Conservation (phyloP, 2,113 vertebrate species). For the Psephotus haematonotus region DNA sequence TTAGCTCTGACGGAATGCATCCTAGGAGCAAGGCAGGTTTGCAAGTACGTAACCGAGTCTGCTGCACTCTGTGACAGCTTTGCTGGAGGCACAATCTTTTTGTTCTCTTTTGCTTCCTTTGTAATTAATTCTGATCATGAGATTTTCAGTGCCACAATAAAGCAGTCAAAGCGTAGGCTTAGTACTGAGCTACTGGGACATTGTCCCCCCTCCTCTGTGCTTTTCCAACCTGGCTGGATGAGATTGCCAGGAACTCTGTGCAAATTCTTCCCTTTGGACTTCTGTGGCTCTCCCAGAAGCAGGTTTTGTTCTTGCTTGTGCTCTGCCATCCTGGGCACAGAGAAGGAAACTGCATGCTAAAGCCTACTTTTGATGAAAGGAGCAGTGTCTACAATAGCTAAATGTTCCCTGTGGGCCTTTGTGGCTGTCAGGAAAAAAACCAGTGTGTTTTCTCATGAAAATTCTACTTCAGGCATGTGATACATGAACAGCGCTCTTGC, state of each 20-base stretch:
- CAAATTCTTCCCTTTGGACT: not conserved
- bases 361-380: not conserved
- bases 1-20: not conserved
- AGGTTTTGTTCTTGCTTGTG: not conserved
- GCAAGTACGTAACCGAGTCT: not conserved
- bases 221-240: not conserved
- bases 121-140: not conserved
- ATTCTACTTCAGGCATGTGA: not conserved
- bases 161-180: not conserved
- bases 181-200: not conserved
- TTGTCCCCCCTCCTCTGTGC: accelerated
- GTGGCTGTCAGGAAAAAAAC: not conserved
- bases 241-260: not conserved
- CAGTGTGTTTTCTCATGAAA: not conserved
- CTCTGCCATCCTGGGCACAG: not conserved
- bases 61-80: not conserved
- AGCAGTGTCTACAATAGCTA: not conserved
- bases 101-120: not conserved
- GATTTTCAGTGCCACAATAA: not conserved
- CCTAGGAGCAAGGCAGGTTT: not conserved
- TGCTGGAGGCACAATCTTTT: not conserved
- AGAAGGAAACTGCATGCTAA: not conserved
- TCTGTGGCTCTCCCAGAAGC: not conserved
- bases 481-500: not conserved
- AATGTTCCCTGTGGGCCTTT: not conserved